Base-by-base conservation (phyloP, 2,888 invertebrate genomes). In the Yponomeuta evonymella region DNA sequence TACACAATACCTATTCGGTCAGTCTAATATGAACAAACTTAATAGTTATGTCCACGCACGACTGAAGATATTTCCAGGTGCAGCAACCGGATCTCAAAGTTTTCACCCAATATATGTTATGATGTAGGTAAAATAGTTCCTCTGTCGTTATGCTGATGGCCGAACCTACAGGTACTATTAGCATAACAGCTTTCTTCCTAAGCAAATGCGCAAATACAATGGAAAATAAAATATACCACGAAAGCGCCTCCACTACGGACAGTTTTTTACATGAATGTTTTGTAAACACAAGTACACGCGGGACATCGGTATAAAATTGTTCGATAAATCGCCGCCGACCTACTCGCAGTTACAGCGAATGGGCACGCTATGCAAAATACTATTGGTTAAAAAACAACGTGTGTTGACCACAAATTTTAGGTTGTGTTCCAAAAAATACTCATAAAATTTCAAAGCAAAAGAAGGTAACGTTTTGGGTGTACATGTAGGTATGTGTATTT, bases 261-360 rank as follows among this genome's bases (percentile, higher is more conserved):
- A 48, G 67, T 10, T 67, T 67, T 67, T 43, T 43, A 67, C 33
- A 23, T 48, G n/a, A 48, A 67, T 58, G 29, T 48, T 58, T 29
- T 29, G 29, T 62, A 51, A 33, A 63, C 63, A 43, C 30, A 63
- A 8, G 43, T 48, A 43, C 43, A 43, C 70, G 23, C 36, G 33
- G 63, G 36, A 11, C 63, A 63, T 63, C 70, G 70, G 62, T 70
- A 70, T 43, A 63, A 70, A 70, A 15, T 63, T 64, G 70, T 70
- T 63, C 63, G 63, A 70, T 63, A 70, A 70, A 70, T 70, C 70
- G 70, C 48, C 43, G 63, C 70, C 62, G 23, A 63, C 36, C 63
- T 63, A 63, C 29, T 63, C 23, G 70, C 43, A 43, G 63, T 63
- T 43, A 64, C 43, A 43, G n/a, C 15, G 29, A 70, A 48, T 51